Evolutionary conservation across 2,888 invertebrate species (phyloP).

Genomic region (Apocheima hispidaria): DNA sequence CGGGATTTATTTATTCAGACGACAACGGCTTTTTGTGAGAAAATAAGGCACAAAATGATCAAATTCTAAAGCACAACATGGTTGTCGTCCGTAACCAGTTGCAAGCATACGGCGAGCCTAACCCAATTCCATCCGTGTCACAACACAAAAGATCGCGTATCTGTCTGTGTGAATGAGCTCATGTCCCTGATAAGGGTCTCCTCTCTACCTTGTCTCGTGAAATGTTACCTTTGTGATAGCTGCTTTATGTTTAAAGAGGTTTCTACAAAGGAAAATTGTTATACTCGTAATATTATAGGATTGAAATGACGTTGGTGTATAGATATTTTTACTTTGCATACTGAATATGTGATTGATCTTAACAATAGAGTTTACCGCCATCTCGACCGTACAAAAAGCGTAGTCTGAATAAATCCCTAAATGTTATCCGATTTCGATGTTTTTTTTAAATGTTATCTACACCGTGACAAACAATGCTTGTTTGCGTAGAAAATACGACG

Average conservation of each 20-base stretch:
- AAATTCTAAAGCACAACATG: too few relatives aligned
- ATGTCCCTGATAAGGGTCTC: slow-evolving; percentile 40
- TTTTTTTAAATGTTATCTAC: too few relatives aligned
- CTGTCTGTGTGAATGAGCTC: slow-evolving; percentile 41
- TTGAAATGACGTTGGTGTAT: background rate
- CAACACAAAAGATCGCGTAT: slow-evolving; percentile 42
- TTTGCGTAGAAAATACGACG: too few relatives aligned
- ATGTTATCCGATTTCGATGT: too few relatives aligned
- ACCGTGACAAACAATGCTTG: too few relatives aligned
- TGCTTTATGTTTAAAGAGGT: slow-evolving; percentile 21
- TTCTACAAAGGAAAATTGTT: slow-evolving; percentile 5
- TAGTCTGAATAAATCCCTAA: too few relatives aligned
- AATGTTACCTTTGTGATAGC: slow-evolving; percentile 30
- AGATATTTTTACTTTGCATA: background rate
- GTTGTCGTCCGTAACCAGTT: background rate
- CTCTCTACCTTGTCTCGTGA: slow-evolving; percentile 27
- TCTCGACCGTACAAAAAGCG: too few relatives aligned
- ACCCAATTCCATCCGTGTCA: slow-evolving; percentile 41
- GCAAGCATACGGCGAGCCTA: slow-evolving; percentile 13
- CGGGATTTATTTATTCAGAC: too few relatives aligned
- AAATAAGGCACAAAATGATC: too few relatives aligned
- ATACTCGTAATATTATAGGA: background rate
- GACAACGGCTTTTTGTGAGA: too few relatives aligned
- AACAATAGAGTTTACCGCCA: too few relatives aligned
- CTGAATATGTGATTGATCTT: too few relatives aligned